Evolutionary conservation across 2,888 invertebrate genomes (phyloP), one percentile per base, ranked within the genome.

Genomic region (Trisateles emortualis): DNA sequence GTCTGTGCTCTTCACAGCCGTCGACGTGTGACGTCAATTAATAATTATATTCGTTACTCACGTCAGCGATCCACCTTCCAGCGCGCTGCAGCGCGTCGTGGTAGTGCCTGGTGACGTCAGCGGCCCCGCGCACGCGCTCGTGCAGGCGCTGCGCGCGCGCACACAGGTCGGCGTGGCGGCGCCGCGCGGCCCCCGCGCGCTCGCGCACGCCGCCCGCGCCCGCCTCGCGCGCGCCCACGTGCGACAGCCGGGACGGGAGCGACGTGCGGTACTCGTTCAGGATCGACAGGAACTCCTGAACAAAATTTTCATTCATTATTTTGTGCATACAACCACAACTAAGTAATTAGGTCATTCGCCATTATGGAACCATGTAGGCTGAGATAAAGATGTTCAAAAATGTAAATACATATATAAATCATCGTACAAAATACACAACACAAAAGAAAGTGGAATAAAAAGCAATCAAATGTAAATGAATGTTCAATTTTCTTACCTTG

Each of bases 211-310:
- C 96, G 69, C 96, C 95, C 35, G 95, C 95, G 0, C 94, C 90
- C 33, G 95, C 95, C 0, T 94, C 90, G 0, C 95, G 82, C 0
- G 96, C 95, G 68, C 96, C 94, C 47, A 98, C 94, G 85, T 97
- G 97, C 0, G 97, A 95, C 56, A 98, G 89, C 0, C 98, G 95
- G 22, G 97, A 95, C 1, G 98, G 98, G 14, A 98, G 87, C 13
- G 96, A 94, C 0, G 97, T 97, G 64, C 98, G 95, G 93, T 97
- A 98, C 65, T 97, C 97, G 90, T 98, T 98, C 29, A 98, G 93
- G 32, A 96, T 94, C 13, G 95, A 94, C 5, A 98, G 92, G 89
- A 97, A 98, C 72, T 98, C 97, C 95, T 95, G 78, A 0, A n/a
- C 26, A 9, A 13, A 30, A 26, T 30, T 16, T 0, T 0, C 8